phyloP scores from a whole-genome alignment of 2,888 invertebrate genomes.

The Eubasilissa splendida region DNA sequence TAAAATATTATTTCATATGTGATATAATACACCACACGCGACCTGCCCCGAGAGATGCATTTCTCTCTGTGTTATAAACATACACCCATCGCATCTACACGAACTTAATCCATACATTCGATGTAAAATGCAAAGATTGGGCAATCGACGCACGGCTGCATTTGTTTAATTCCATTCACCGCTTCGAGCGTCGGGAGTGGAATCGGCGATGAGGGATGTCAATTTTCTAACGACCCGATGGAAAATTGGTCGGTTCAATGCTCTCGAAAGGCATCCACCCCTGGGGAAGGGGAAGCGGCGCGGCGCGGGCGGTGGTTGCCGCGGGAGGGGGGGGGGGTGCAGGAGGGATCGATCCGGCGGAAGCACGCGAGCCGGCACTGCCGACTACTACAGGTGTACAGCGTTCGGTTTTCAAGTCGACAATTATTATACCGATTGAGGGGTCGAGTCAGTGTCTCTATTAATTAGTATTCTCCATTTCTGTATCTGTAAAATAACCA shows the following conservation, averaged over 20 bases:
- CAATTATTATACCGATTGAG: conserved; percentile 6
- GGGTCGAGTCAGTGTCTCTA: conserved; percentile 1
- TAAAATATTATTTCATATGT: too few species aligned
- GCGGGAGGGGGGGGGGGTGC: neutral
- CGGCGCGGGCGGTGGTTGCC: neutral
- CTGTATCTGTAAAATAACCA: neutral
- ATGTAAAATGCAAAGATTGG: neutral
- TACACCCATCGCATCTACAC: too few species aligned
- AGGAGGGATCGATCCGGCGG: conserved; percentile 14
- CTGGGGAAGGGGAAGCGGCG: neutral
- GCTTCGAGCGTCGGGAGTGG: neutral
- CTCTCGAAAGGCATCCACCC: conserved; percentile 21
- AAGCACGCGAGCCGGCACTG: conserved; percentile 25
- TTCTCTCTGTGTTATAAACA: too few species aligned
- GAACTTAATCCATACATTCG: neutral
- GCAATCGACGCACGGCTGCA: neutral
- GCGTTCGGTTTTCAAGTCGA: conserved; percentile 8
- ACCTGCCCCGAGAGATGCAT: too few species aligned
- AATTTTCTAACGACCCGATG: conserved; percentile 26
- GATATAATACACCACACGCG: too few species aligned
- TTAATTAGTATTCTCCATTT: conserved; percentile 8
- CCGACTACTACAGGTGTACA: conserved; percentile 2
- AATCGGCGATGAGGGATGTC: conserved; percentile 13
- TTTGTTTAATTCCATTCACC: neutral
- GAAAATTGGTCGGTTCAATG: conserved; percentile 37